phyloP scores from a whole-genome alignment of 1,140 invertebrate species.

The Procambarus virginalis region DNA sequence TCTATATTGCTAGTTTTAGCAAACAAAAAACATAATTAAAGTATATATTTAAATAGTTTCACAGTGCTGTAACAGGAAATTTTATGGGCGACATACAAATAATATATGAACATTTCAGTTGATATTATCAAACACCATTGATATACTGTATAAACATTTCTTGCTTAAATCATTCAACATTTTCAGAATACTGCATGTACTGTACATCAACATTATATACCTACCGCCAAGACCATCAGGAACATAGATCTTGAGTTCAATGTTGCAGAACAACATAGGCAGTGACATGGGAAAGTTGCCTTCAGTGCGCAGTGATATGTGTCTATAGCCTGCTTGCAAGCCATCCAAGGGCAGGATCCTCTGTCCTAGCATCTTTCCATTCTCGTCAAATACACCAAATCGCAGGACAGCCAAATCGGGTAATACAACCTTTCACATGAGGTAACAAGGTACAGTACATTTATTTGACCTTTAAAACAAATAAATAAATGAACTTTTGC shows the following conservation, averaged over 20 bases:
- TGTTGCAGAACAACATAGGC: conserved; percentile 98
- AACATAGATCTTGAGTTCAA: conserved; percentile 99
- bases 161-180: not conserved
- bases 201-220: conserved; percentile 31
- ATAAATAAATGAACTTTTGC: too few relatives aligned
- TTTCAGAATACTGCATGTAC: not conserved
- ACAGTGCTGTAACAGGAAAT: too few relatives aligned
- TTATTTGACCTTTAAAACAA: too few relatives aligned
- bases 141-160: not conserved
- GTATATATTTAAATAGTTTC: too few relatives aligned
- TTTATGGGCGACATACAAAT: too few relatives aligned
- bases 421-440: conserved; percentile 85
- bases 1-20: too few relatives aligned
- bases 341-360: conserved; percentile 98
- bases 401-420: conserved; percentile 97
- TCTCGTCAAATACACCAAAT: conserved; percentile 99
- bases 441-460: not conserved
- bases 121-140: not conserved
- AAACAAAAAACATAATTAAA: too few relatives aligned
- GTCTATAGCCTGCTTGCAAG: conserved; percentile 96
- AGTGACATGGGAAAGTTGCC: conserved; percentile 99
- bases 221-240: conserved; percentile 98
- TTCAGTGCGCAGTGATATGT: conserved; percentile 97
- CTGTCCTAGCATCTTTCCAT: conserved; percentile 96
- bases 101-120: not conserved